Evolutionary conservation across 2,888 invertebrate species (phyloP).

Genomic region (Acrocera orbiculus): DNA sequence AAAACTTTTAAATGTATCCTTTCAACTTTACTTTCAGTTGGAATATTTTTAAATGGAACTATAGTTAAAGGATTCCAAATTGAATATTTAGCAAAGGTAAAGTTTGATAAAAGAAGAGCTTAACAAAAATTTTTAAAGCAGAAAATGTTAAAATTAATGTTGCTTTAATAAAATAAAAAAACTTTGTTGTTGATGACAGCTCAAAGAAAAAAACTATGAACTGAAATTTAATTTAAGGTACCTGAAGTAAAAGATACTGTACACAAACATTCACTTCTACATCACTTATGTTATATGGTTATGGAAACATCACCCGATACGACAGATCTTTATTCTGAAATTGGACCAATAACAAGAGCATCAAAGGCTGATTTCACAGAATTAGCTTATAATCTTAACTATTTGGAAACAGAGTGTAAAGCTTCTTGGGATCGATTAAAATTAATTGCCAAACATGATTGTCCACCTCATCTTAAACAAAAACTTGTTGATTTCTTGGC

Average conservation of each 20-base stretch:
- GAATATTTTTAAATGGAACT: slow-evolving; percentile 89
- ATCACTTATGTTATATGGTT: slow-evolving; percentile 94
- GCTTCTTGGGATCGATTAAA: slow-evolving; percentile 93
- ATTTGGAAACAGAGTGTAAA: slow-evolving; percentile 91
- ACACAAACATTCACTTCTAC: slow-evolving; percentile 92
- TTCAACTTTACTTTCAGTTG: slow-evolving; percentile 82
- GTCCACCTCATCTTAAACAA: slow-evolving; percentile 70
- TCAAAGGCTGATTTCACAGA: slow-evolving; percentile 94
- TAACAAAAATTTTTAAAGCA: too few relatives aligned
- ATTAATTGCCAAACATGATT: slow-evolving; percentile 87
- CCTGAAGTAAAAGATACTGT: slow-evolving; percentile 99
- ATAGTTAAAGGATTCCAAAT: slow-evolving; percentile 91
- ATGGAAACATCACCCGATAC: slow-evolving; percentile 92
- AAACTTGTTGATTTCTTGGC: slow-evolving; percentile 91
- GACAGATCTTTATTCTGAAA: slow-evolving; percentile 94
- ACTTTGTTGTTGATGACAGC: too few relatives aligned
- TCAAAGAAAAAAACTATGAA: too few relatives aligned
- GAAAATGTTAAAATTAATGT: background rate
- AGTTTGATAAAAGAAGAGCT: too few relatives aligned
- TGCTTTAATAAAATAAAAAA: background rate
- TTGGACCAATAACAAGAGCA: slow-evolving; percentile 75
- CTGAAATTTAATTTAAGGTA: slow-evolving; percentile 36
- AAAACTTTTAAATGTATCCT: slow-evolving; percentile 91
- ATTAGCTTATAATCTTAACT: slow-evolving; percentile 62
- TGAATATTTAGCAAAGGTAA: slow-evolving; percentile 78